Base-by-base conservation (phyloP, 2,797 vertebrate species). In the Pristis pectinata region DNA sequence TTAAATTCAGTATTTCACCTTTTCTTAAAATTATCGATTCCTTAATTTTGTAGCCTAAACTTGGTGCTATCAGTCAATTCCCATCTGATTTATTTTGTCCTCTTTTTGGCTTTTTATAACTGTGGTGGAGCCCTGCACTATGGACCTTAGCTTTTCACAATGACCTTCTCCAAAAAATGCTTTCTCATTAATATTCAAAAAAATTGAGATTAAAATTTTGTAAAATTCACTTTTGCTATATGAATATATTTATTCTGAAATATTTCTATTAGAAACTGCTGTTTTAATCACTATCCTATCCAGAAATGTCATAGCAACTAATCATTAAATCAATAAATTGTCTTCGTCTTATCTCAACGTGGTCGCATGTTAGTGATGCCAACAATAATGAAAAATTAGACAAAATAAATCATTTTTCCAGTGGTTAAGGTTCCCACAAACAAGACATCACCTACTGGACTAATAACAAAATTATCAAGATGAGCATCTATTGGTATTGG, bases 231-330 rank as follows among this genome's bases (percentile, higher is more conserved):
- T 34, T 10, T 87, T 59, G 49, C 59, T 87, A 59, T 56, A n/a
- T 59, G 83, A 87, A 87, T 87, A 59, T 59, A 87, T 87, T 87
- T 87, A 87, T 56, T 30, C 53, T 59, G 79, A 79, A 59, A n/a
- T 87, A 49, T 87, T 87, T n/a, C 83, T 87, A 87, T 59, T 56
- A 53, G 83, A 87, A 87, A 59, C 83, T 87, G 27, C 83, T 59
- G 59, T 87, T 87, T 87, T 87, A 56, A 87, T 87, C 49, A 30
- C 83, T 87, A 79, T 80, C 79, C 83, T 87, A 87, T 87, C 83
- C 53, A 87, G 87, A 87, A 87, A 87, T 87, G 83, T 87, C 83
- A 87, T 59, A 49, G 53, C 49, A 30, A 15, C 83, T 87, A 87
- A 87, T 87, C 59, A 87, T 30, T 87, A 59, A 56, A 87, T 80